These are phyloP conservation scores for Anseranas semipalmata DNA, from an alignment of 2,113 vertebrate genomes.

Conservation along the genomic window DNA sequence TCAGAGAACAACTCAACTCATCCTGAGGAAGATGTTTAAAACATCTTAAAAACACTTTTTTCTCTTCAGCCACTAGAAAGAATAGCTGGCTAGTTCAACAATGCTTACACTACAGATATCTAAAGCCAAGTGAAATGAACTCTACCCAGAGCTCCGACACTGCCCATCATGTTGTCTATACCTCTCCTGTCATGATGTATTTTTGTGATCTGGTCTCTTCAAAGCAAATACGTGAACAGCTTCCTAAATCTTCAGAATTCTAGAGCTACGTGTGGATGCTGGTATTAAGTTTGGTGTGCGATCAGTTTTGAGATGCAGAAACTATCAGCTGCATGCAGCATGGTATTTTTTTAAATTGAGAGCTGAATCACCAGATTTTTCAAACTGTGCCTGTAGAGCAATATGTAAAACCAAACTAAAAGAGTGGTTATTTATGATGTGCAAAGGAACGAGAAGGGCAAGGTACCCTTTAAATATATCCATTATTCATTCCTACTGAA, in stretches of 20 bases:
- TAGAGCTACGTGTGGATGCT: not conserved
- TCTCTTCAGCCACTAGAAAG: not conserved
- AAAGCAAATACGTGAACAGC: not conserved
- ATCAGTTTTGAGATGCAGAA: constrained; percentile 3
- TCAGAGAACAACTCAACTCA: not conserved
- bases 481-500: constrained; percentile 72
- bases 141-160: not conserved
- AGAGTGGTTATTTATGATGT: constrained; percentile 44
- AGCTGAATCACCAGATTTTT: constrained; percentile 43
- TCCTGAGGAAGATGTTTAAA: not conserved
- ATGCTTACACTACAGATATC: not conserved
- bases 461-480: constrained; percentile 67
- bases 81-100: not conserved
- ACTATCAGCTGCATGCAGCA: not conserved
- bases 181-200: not conserved
- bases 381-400: constrained; percentile 6
- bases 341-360: not conserved
- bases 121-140: not conserved
- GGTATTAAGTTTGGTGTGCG: not conserved
- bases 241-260: not conserved
- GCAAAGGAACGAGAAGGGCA: constrained; percentile 53
- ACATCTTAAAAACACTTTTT: not conserved
- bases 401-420: constrained; percentile 32
- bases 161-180: not conserved
- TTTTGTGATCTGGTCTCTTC: not conserved